A percentile compares a stretch with the other conserved stretches of the same genome.
Evolutionary conservation across 2,113 vertebrate genomes (phyloP).

Genomic region (Chionodraco myersi): DNA sequence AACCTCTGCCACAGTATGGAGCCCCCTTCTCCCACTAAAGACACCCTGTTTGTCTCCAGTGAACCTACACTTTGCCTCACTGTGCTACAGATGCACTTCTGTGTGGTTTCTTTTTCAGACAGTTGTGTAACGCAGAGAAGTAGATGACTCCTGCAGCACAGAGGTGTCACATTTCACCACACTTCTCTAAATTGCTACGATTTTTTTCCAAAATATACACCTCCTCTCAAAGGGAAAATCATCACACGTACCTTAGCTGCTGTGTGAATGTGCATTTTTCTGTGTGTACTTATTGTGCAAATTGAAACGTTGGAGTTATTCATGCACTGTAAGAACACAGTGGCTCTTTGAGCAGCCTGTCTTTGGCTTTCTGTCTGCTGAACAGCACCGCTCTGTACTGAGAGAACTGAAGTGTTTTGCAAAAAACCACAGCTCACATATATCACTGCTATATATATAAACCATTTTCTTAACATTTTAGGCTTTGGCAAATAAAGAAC

Average conservation of each 20-base stretch:
- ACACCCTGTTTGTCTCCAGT: conserved; percentile 52
- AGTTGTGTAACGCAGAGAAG: conserved; percentile 9
- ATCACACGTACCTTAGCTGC: conserved; percentile 18
- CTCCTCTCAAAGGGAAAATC: conserved; percentile 24
- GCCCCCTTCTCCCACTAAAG: conserved; percentile 29
- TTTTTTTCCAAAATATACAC: not conserved
- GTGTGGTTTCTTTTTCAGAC: conserved; percentile 16
- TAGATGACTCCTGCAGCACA: conserved; percentile 27
- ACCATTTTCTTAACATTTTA: not conserved
- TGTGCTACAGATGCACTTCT: conserved; percentile 16
- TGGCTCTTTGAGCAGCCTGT: conserved; percentile 65
- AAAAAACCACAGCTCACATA: conserved; percentile 48
- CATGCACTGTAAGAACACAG: conserved; percentile 60
- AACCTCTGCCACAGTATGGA: conserved; percentile 18
- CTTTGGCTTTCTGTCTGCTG: conserved; percentile 48
- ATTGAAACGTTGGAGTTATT: conserved; percentile 54
- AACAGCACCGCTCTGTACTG: conserved; percentile 71
- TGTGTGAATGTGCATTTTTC: not conserved
- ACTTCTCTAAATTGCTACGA: not conserved
- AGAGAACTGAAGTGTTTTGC: conserved; percentile 50
- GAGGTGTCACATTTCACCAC: conserved; percentile 34
- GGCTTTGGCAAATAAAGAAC: conserved; percentile 20
- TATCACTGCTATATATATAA: not conserved
- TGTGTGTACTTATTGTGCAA: conserved; percentile 55
- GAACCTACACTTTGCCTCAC: conserved; percentile 40